These are phyloP conservation scores for Anguilla obscura DNA, from an alignment of 2,797 vertebrate species.

Conservation along the genomic window DNA sequence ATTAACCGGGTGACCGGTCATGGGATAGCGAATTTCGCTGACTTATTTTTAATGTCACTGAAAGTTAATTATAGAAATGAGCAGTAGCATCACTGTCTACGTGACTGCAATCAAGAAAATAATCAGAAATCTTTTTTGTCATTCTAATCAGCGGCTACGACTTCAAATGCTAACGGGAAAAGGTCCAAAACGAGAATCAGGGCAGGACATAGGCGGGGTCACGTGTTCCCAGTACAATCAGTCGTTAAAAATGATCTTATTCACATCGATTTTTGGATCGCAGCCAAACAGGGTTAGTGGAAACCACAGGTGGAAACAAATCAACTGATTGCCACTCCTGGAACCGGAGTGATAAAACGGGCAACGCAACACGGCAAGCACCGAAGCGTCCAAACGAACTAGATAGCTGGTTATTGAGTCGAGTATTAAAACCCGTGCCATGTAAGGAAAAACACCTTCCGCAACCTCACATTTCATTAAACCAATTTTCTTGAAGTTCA, in stretches of 20 bases:
- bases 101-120: background rate
- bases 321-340: background rate
- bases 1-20: background rate
- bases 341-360: background rate
- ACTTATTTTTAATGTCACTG: background rate
- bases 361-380: background rate
- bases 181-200: background rate
- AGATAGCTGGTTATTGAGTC: background rate
- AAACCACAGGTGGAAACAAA: background rate
- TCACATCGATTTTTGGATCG: background rate
- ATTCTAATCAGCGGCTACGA: background rate
- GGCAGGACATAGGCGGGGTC: background rate
- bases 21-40: background rate
- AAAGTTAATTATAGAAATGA: conserved; percentile 20
- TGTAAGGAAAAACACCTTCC: background rate
- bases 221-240: background rate
- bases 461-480: background rate
- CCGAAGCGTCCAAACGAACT: too few species aligned
- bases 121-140: background rate
- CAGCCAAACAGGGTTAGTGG: background rate
- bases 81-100: background rate
- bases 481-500: background rate
- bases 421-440: background rate
- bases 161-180: background rate
- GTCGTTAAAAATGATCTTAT: background rate